These are phyloP conservation scores for Bombycilla garrulus DNA, from an alignment of 2,113 vertebrate species.

Conservation along the genomic window DNA sequence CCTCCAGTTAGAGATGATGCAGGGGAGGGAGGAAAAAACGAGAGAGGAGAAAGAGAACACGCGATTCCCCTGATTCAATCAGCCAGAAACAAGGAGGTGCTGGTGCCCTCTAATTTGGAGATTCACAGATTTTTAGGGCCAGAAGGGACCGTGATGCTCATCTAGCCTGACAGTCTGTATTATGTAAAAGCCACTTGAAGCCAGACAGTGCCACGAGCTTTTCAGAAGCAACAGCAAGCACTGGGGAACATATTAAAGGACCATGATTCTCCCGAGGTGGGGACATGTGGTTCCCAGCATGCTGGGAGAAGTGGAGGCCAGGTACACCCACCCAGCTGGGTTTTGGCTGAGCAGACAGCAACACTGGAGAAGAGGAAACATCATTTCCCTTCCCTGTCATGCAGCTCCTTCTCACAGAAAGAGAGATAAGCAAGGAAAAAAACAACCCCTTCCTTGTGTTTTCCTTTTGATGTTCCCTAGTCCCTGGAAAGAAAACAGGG, in stretches of 20 bases:
- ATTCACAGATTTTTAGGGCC: conserved; percentile 48
- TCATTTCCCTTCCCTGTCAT: not conserved
- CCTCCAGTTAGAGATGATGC: not conserved
- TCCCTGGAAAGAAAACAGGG: not conserved
- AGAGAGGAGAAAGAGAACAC: not conserved
- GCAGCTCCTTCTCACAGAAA: not conserved
- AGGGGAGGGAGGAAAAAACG: not conserved
- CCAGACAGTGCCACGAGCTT: conserved; percentile 32
- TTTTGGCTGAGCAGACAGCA: not conserved
- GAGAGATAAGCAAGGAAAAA: not conserved
- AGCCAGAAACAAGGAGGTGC: conserved; percentile 34
- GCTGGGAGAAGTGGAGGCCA: not conserved
- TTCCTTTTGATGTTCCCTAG: not conserved
- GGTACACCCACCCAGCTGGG: not conserved
- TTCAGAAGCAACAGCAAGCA: not conserved
- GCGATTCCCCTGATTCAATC: conserved; percentile 34
- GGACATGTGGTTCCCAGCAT: not conserved
- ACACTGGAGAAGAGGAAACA: not conserved
- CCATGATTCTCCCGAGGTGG: not conserved
- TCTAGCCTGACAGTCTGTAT: conserved; percentile 51
- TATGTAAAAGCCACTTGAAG: conserved; percentile 58
- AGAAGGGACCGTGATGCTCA: conserved; percentile 18
- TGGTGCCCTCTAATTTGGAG: conserved; percentile 51
- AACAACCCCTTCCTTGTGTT: not conserved
- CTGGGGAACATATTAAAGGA: not conserved